Conservation (phyloP, 2,888 invertebrate species). For the Odontothrips loti region DNA sequence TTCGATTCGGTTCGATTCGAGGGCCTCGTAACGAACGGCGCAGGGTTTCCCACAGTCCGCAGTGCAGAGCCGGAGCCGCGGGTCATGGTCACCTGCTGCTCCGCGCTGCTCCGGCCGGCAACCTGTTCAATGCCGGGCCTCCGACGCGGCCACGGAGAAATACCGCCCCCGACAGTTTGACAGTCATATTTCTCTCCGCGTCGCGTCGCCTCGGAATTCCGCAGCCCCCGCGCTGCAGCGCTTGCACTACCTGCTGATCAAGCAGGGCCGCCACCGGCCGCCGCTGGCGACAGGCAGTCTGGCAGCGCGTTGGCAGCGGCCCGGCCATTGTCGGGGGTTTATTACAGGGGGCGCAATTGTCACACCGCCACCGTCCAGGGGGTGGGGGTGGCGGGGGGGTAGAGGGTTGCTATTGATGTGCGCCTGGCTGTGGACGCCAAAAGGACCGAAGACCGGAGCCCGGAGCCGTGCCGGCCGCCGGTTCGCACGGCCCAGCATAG, state of each 20-base stretch:
- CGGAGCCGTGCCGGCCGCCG: background rate
- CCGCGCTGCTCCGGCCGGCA: too few species aligned
- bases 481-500: background rate
- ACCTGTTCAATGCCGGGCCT: too few species aligned
- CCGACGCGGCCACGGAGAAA: too few species aligned
- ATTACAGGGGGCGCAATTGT: background rate
- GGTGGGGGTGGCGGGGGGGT: background rate
- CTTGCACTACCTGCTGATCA: background rate
- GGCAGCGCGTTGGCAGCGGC: background rate
- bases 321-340: background rate
- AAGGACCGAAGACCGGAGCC: background rate
- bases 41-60: too few species aligned
- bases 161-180: too few species aligned
- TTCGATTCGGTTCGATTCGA: too few species aligned
- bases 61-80: too few species aligned
- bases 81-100: too few species aligned
- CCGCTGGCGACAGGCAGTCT: too few species aligned
- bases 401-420: background rate
- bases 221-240: background rate
- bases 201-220: too few species aligned
- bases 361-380: background rate
- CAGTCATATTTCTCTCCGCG: too few species aligned
- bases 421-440: background rate
- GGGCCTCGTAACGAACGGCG: too few species aligned
- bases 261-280: background rate